These are phyloP conservation scores for Spodoptera litura DNA, from an alignment of 1,140 invertebrate genomes.

Conservation along the genomic window DNA sequence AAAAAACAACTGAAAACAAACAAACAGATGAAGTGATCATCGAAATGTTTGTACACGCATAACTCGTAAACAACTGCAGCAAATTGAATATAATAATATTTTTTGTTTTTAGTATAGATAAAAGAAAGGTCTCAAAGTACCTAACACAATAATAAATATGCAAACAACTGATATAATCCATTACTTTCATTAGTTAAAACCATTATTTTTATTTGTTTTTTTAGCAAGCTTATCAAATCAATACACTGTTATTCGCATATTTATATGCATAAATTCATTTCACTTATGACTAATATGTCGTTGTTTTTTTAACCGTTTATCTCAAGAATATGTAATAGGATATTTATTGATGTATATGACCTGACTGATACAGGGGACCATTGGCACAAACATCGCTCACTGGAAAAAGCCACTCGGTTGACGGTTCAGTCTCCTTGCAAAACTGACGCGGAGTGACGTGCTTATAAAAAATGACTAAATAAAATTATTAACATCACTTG, in stretches of 20 bases:
- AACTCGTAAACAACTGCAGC: no score
- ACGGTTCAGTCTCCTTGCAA: background rate
- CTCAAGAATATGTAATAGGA: constrained; percentile 34
- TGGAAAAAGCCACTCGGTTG: constrained; percentile 16
- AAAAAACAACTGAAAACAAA: no score
- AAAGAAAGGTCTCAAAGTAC: background rate
- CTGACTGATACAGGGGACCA: constrained; percentile 14
- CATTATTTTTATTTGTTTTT: no score
- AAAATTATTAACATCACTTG: background rate
- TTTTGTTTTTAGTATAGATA: no score
- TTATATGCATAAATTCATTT: constrained; percentile 1
- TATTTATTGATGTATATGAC: constrained; percentile 32
- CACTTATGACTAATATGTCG: background rate
- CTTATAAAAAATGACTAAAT: background rate
- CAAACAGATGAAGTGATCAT: no score
- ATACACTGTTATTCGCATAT: background rate
- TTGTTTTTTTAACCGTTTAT: constrained; percentile 35
- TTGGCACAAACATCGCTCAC: constrained; percentile 12
- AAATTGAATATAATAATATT: no score
- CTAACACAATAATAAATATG: background rate
- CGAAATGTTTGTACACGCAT: no score
- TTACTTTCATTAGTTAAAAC: no score
- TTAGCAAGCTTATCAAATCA: no score
- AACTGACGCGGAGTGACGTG: background rate
- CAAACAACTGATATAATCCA: no score